Conservation (phyloP, 2,888 invertebrate genomes). For the Volucella inanis region DNA sequence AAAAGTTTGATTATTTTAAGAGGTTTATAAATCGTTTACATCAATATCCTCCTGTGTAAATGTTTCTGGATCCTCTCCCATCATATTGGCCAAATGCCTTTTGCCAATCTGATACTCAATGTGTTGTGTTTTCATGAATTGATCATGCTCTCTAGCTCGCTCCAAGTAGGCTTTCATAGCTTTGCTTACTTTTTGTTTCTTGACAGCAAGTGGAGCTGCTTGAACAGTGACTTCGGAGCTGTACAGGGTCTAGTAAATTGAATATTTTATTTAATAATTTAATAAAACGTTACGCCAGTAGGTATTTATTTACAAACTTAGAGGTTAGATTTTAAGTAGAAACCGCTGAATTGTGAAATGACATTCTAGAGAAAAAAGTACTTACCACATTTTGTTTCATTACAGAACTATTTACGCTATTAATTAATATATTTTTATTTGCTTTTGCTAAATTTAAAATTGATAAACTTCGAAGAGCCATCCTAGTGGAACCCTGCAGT, state of each 20-base stretch:
- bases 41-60: slow-evolving; percentile 95
- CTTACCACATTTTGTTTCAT: slow-evolving; percentile 43
- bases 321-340: slow-evolving; percentile 50
- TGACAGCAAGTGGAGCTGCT: slow-evolving; percentile 79
- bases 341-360: background rate
- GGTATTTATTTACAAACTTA: slow-evolving; percentile 6
- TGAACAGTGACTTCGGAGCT: slow-evolving; percentile 79
- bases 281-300: background rate
- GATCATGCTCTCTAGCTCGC: slow-evolving; percentile 90
- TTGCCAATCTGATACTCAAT: slow-evolving; percentile 95
- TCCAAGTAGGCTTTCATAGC: slow-evolving; percentile 95
- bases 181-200: slow-evolving; percentile 89
- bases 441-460: slow-evolving; percentile 59
- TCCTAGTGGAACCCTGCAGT: slow-evolving; percentile 21
- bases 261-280: slow-evolving; percentile 5
- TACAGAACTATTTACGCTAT: slow-evolving; percentile 10
- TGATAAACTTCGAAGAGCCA: slow-evolving; percentile 62
- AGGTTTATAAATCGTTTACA: slow-evolving; percentile 83
- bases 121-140: slow-evolving; percentile 91
- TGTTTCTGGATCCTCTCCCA: slow-evolving; percentile 96
- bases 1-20: too few relatives aligned
- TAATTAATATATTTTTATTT: slow-evolving; percentile 44
- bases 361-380: background rate
- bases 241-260: slow-evolving; percentile 64
- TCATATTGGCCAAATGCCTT: slow-evolving; percentile 98